Evolutionary conservation across 2,113 vertebrate genomes (phyloP), one percentile per base, ranked within the genome.

Genomic region (Tautogolabrus adspersus): DNA sequence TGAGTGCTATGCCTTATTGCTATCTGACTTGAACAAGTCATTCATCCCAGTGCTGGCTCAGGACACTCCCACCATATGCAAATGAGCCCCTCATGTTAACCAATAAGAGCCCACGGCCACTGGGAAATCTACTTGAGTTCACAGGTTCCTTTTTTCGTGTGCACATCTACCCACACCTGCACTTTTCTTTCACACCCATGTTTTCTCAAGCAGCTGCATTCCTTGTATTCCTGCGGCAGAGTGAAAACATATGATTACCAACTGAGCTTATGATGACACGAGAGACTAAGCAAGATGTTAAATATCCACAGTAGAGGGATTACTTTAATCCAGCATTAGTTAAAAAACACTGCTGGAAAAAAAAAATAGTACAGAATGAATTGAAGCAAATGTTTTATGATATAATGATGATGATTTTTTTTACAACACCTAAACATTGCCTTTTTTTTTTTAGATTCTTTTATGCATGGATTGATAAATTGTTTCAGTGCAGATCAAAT

Each of bases 41-140:
- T 93, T 93, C 92, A 93, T 92, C 88, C 84, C 77, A 86, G 63
- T 65, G 77, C 78, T 37, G 72, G 77, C 79, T 87, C 75, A 85
- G 88, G 91, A 86, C 93, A 93, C 93, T 86, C 93, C 93, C 89
- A 86, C 89, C 52, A 4, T 77, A 94, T 94, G 92, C 91, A 93
- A 92, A 94, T 94, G 37, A 88, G 37, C 37, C 63, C 75, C 65
- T 11, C 0, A 13, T 70, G 37, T 52, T 49, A 75, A 77, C 93
- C 92, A 94, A 93, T 93, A 74, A 87, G 84, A 78, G 71, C 21
- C 12, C 49, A 60, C 30, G 55, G 65, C 62, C 49, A 67, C 46
- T 38, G 65, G 81, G 77, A 81, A 82, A 73, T 76, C 68, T 60
- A 62, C 55, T 78, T 78, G 23, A 83, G 37, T 66, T 72, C 54